phyloP scores from a whole-genome alignment of 92 coral and sea anemone genomes.

The Epizoanthus illoricatus region DNA sequence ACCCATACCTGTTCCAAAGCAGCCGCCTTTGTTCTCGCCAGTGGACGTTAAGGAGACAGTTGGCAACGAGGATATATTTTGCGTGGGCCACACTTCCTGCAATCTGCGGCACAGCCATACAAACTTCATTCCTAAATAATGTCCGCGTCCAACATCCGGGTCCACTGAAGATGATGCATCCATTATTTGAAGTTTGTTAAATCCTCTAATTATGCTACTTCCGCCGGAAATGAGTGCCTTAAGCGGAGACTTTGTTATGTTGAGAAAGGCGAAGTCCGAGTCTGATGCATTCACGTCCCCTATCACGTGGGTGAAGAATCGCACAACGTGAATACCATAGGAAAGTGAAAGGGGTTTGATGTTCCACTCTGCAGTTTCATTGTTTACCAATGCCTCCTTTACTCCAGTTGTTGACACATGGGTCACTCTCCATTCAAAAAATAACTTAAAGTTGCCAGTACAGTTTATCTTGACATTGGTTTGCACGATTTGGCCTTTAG shows the following conservation, averaged over 20 bases:
- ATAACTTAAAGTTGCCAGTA: slow-evolving; percentile 7
- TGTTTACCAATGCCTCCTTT: slow-evolving; percentile 21
- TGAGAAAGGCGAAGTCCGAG: slow-evolving; percentile 41
- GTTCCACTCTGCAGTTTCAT: slow-evolving; percentile 38
- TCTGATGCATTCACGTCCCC: slow-evolving; percentile 24
- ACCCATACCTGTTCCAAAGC: slow-evolving; percentile 81
- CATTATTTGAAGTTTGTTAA: slow-evolving; percentile 22
- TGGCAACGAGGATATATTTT: background rate
- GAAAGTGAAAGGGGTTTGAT: slow-evolving; percentile 26
- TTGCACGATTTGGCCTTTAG: slow-evolving; percentile 61
- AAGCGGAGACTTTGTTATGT: slow-evolving; percentile 37
- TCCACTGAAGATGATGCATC: slow-evolving; percentile 41
- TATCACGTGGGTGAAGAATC: slow-evolving; percentile 24
- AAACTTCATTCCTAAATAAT: slow-evolving; percentile 1
- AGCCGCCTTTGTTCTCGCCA: slow-evolving; percentile 55
- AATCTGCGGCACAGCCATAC: slow-evolving; percentile 30
- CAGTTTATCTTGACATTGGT: slow-evolving; percentile 39
- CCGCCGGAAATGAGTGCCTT: slow-evolving; percentile 44
- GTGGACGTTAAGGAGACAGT: background rate
- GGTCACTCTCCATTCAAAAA: slow-evolving; percentile 36
- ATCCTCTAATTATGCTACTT: slow-evolving; percentile 21
- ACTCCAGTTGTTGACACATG: background rate
- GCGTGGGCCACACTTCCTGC: slow-evolving; percentile 13
- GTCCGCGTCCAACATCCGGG: slow-evolving; percentile 31
- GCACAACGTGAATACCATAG: slow-evolving; percentile 26